Base-by-base conservation (phyloP, 1,140 invertebrate species). In the Diachasmimorpha longicaudata region DNA sequence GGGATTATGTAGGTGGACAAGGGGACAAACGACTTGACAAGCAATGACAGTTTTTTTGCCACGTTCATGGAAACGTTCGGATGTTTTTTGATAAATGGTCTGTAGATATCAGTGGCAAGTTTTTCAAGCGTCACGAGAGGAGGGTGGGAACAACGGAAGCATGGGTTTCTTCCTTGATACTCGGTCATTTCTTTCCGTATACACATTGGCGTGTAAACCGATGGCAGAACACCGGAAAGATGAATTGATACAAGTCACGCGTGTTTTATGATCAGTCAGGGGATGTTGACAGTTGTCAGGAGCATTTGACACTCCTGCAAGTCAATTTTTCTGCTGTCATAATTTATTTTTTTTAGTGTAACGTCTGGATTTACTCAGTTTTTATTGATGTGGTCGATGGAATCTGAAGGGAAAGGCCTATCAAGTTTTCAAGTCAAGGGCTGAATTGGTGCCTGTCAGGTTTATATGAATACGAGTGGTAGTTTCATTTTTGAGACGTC, bases 211-310 rank as follows among this genome's bases (percentile, higher is more conserved):
- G 25, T n/a, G n/a, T 37, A 37, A 68, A 16, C n/a, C 66, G 31
- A 39, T 39, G 36, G 25, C 0, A 66, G 19, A 13, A 70, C 42
- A 48, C 37, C 1, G 31, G 21, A 44, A 31, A 79, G 72, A 79
- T 76, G 71, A 79, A 79, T 79, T 68, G 78, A 79, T 52, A 73
- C 44, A 52, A 76, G 75, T 68, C 75, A 74, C 74, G 71, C 74
- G 77, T 74, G 74, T 21, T 74, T 78, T 75, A 78, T 76, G 74
- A 74, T 67, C 71, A 68, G 70, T 72, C 77, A 70, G 73, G 75
- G 76, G 76, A 78, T 75, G 72, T 67, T 37, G 76, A 69, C 52
- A 71, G 37, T 72, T 42, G 39, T 42, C 39, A 42, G 25, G 19
- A 9, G 21, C 9, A 25, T 66, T 58, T 21, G 21, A 21, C 10